Conservation (phyloP, 1,140 invertebrate species). For the Latrodectus geometricus region DNA sequence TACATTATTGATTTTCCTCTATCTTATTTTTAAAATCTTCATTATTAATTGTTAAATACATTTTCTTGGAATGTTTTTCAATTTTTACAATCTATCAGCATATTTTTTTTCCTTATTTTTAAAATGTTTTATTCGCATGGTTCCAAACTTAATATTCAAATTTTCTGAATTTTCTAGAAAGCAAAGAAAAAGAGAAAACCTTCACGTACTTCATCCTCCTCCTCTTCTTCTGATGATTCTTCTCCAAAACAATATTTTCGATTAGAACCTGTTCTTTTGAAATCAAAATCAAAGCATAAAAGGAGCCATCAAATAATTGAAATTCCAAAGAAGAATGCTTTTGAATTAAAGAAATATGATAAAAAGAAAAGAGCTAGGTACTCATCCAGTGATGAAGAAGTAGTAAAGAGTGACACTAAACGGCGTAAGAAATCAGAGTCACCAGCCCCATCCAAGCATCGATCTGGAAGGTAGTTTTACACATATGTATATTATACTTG, state of each 20-base stretch:
- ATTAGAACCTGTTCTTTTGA: conserved; percentile 50
- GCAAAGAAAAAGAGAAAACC: conserved; percentile 29
- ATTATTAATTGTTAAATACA: neutral
- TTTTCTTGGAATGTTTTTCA: neutral
- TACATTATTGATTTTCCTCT: neutral
- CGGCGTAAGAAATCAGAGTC: conserved; percentile 6
- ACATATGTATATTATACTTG: too few relatives aligned
- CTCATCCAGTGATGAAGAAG: neutral
- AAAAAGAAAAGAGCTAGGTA: conserved; percentile 37
- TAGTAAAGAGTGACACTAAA: neutral
- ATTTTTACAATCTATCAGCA: neutral
- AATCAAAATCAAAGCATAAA: conserved; percentile 44
- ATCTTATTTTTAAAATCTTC: neutral
- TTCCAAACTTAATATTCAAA: neutral
- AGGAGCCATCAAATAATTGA: conserved; percentile 41
- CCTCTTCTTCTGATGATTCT: conserved; percentile 32
- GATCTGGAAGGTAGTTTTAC: conserved; percentile 4
- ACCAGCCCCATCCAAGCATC: conserved; percentile 10
- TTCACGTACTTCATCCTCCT: neutral
- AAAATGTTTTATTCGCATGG: neutral
- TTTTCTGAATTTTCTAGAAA: conserved; percentile 12
- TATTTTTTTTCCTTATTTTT: conserved; percentile 15
- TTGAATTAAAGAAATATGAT: conserved; percentile 43
- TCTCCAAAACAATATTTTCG: conserved; percentile 47
- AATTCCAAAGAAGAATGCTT: conserved; percentile 32